These are phyloP conservation scores for Perdita meconis DNA, from an alignment of 2,888 invertebrate genomes.

Conservation along the genomic window DNA sequence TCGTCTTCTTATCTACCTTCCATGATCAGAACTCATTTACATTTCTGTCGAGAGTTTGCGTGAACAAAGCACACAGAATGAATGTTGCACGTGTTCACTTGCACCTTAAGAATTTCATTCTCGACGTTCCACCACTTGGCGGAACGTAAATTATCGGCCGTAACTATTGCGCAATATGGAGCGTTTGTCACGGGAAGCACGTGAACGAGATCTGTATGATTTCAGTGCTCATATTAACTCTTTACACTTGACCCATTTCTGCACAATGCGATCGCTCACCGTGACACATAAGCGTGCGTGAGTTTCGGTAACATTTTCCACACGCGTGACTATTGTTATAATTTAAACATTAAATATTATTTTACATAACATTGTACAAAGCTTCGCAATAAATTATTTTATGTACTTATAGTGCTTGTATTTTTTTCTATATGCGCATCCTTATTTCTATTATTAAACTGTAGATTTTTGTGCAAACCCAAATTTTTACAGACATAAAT, in stretches of 20 bases:
- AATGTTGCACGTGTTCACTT: constrained; percentile 7
- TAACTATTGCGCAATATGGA: not conserved
- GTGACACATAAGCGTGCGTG: not conserved
- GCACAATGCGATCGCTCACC: not conserved
- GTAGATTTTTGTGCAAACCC: no score
- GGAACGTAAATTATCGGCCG: not conserved
- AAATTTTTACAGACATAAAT: no score
- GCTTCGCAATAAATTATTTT: no score
- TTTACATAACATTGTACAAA: no score
- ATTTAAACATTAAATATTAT: no score
- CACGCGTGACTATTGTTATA: not conserved
- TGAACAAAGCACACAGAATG: constrained; percentile 17
- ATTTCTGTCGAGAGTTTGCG: constrained; percentile 11
- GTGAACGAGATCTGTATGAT: constrained; percentile 7
- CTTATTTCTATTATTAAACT: no score
- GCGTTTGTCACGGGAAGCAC: not conserved
- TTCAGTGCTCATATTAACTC: not conserved
- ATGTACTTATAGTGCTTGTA: no score
- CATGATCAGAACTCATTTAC: constrained; percentile 48
- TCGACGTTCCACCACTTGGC: not conserved
- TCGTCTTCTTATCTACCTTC: constrained; percentile 67
- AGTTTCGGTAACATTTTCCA: not conserved
- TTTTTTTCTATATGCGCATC: no score
- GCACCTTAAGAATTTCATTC: not conserved
- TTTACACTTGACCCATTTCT: constrained; percentile 26